Conservation (phyloP, 2,113 vertebrate species). For the Cnemophilus loriae region DNA sequence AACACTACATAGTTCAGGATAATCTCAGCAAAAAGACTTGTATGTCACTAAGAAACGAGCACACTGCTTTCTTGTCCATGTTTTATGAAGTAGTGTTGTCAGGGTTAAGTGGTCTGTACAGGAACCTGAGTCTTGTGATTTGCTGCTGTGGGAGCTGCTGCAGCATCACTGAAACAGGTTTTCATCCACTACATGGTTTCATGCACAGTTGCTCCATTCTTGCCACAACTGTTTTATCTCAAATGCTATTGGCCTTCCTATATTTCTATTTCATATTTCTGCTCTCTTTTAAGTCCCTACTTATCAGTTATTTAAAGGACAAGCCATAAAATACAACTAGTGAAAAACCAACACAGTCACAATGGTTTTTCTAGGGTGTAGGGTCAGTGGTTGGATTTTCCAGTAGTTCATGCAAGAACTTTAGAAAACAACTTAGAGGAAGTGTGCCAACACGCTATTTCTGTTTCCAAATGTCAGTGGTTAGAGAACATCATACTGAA, state of each 20-base stretch:
- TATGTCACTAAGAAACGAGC: neutral
- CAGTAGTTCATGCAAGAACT: neutral
- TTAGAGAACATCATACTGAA: neutral
- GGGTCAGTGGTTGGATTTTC: neutral
- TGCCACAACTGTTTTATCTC: neutral
- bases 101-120: neutral
- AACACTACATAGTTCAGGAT: neutral
- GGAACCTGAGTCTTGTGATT: neutral
- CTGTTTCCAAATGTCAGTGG: neutral
- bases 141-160: neutral
- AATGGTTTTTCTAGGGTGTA: neutral
- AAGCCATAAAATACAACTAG: neutral
- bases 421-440: neutral
- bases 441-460: neutral
- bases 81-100: neutral
- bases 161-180: neutral
- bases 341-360: neutral
- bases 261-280: neutral
- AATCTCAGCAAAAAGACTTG: neutral
- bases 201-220: neutral
- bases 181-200: neutral
- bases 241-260: neutral
- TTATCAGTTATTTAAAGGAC: neutral
- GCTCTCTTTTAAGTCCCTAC: neutral
- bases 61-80: neutral